These are phyloP conservation scores for Coenonympha glycerion DNA, from an alignment of 2,888 invertebrate genomes.

Conservation along the genomic window DNA sequence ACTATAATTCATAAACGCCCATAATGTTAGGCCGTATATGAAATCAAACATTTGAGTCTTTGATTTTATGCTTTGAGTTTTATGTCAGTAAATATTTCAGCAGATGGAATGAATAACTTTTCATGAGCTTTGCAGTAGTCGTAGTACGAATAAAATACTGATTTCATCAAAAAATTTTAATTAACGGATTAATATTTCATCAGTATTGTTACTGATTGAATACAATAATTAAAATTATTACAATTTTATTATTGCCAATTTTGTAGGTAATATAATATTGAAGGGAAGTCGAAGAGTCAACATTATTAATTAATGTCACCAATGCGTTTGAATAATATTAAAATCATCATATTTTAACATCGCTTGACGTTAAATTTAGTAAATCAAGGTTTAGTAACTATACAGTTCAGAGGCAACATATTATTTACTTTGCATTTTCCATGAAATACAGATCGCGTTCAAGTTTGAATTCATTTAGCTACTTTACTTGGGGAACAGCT, in stretches of 20 bases:
- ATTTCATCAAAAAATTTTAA: too few species aligned
- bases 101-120: too few species aligned
- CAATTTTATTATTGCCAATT: too few species aligned
- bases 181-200: constrained; percentile 1
- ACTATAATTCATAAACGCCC: too few species aligned
- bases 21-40: too few species aligned
- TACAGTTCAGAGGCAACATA: background rate
- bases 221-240: constrained; percentile 1
- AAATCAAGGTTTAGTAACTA: constrained; percentile 21
- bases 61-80: too few species aligned
- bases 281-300: constrained; percentile 20
- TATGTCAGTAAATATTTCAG: too few species aligned
- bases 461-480: too few species aligned
- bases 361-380: constrained; percentile 17
- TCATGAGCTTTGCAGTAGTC: too few species aligned
- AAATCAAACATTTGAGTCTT: too few species aligned
- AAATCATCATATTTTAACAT: constrained; percentile 18
- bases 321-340: constrained; percentile 24
- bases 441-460: background rate
- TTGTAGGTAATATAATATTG: constrained; percentile 11
- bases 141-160: too few species aligned
- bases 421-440: background rate
- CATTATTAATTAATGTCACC: constrained; percentile 22
- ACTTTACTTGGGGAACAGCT: too few species aligned
- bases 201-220: constrained; percentile 2